Conservation (phyloP, 2,888 invertebrate genomes). For the Andrena dorsata region DNA sequence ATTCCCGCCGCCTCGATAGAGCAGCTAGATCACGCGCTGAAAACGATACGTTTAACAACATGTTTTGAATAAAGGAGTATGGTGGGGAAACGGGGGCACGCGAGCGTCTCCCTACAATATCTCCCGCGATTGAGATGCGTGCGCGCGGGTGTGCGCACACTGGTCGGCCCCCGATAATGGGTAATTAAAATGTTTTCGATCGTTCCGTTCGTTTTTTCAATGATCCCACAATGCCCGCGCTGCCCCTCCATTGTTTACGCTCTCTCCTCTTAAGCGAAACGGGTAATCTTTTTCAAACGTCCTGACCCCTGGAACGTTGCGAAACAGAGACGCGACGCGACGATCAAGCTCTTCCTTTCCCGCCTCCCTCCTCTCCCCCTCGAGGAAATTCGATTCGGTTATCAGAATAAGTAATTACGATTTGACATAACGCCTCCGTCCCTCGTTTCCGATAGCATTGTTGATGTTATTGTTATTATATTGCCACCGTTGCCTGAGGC, state of each 20-base stretch:
- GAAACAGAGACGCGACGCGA: constrained; percentile 16
- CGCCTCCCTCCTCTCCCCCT: no score
- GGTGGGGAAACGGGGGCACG: constrained; percentile 13
- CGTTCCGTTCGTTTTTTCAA: constrained; percentile 33
- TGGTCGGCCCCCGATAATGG: constrained; percentile 48
- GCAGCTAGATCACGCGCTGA: constrained; percentile 26
- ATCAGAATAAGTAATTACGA: not conserved
- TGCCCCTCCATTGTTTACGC: constrained; percentile 31
- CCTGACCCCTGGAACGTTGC: constrained; percentile 30
- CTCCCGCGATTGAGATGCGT: constrained; percentile 29
- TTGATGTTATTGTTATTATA: no score
- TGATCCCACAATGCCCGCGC: not conserved
- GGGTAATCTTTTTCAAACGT: constrained; percentile 27
- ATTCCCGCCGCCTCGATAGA: constrained; percentile 17
- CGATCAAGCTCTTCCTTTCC: no score
- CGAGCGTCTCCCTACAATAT: constrained; percentile 25
- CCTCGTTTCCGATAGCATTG: no score
- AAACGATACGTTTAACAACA: constrained; percentile 45
- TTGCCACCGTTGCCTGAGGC: no score
- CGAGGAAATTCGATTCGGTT: not conserved
- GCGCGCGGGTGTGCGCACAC: constrained; percentile 21
- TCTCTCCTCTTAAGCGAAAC: constrained; percentile 16
- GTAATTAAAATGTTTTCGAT: constrained; percentile 66
- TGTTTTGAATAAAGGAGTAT: constrained; percentile 54
- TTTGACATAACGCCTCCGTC: no score